Percentiles rank a stretch among this genome's conserved stretches.
These are phyloP conservation scores for Triplophysa siluroides DNA, from an alignment of 2,113 vertebrate species.

Conservation along the genomic window DNA sequence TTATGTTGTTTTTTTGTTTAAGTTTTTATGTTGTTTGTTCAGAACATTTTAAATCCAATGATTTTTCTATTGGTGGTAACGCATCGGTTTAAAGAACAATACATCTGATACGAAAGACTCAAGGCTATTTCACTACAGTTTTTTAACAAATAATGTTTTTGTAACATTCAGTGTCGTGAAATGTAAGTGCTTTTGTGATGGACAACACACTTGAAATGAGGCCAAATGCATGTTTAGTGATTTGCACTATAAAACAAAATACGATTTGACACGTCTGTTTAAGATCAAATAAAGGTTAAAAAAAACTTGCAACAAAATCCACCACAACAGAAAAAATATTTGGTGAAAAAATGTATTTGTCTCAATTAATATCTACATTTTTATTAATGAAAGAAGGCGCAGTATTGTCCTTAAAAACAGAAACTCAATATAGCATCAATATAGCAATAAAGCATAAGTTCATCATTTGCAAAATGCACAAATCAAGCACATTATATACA, in stretches of 20 bases:
- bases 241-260: conserved; percentile 13
- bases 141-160: neutral
- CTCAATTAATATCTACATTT: too few species aligned
- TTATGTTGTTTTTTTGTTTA: too few species aligned
- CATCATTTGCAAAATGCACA: too few species aligned
- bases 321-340: neutral
- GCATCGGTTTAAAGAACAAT: neutral
- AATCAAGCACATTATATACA: too few species aligned
- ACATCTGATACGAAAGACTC: neutral
- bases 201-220: conserved; percentile 6
- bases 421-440: too few species aligned
- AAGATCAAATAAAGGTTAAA: conserved; percentile 3
- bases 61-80: too few species aligned
- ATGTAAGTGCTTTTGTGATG: conserved; percentile 17
- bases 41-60: too few species aligned
- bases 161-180: neutral
- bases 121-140: neutral
- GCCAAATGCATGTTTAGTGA: conserved; percentile 32
- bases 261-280: conserved; percentile 26
- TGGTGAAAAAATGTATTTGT: neutral
- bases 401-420: too few species aligned
- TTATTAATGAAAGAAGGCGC: too few species aligned
- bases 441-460: too few species aligned
- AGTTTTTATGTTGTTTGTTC: too few species aligned
- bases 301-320: neutral